phyloP scores from a whole-genome alignment of 2,888 invertebrate genomes.

The Troides oblongomaculatus region DNA sequence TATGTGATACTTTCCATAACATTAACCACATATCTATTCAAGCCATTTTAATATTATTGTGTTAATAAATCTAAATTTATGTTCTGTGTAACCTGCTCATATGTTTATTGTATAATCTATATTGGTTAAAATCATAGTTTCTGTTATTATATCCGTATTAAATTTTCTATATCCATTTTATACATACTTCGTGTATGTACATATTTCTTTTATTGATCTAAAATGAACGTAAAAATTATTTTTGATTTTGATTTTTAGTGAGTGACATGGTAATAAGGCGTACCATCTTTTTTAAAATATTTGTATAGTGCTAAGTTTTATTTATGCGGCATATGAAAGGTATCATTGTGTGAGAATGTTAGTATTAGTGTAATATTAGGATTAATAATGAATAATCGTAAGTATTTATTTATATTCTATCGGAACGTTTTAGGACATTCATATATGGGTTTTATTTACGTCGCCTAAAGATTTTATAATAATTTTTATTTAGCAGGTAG shows the following conservation, averaged over 20 bases:
- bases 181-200: neutral
- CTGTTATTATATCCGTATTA: neutral
- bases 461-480: neutral
- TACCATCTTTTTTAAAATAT: neutral
- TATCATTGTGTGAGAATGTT: neutral
- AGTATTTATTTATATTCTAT: constrained; percentile 3
- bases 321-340: neutral
- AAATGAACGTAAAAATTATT: neutral
- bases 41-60: too few relatives aligned
- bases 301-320: neutral
- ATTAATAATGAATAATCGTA: constrained; percentile 21
- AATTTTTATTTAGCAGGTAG: constrained; percentile 62
- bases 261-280: neutral
- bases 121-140: neutral
- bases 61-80: neutral
- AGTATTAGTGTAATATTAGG: neutral
- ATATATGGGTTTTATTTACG: neutral
- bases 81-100: neutral
- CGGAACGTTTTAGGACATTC: neutral
- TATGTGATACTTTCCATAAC: too few relatives aligned
- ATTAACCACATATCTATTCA: too few relatives aligned
- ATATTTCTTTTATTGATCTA: neutral
- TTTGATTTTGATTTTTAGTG: neutral
- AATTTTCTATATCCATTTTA: neutral
- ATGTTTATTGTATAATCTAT: neutral